Evolutionary conservation across 2,113 vertebrate genomes (phyloP), one percentile per base, ranked within the genome.

Genomic region (Neoarius graeffei): DNA sequence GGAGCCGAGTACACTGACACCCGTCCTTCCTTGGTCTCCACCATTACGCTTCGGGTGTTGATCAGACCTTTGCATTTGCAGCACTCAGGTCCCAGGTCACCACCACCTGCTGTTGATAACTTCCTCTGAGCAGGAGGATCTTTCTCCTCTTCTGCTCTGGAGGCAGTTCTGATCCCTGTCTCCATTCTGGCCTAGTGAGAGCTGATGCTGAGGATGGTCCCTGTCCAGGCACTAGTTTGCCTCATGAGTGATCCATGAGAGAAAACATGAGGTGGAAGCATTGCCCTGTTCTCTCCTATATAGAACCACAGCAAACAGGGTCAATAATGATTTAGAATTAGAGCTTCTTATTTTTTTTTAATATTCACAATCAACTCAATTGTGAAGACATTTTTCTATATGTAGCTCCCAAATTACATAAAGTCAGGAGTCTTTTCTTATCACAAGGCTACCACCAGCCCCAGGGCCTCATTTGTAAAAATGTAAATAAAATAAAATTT

Each of bases 51-150:
- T 90, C 93, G 95, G 1, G 98, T 98, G 90, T 97, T 97, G 89
- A 98, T 98, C 86, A 98, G 94, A 14, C 97, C 96, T 25, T 98
- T 98, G 84, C 90, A 95, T 92, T 94, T 96, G 88, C 85, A 91
- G 84, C 86, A 84, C 35, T 95, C 92, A 0, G 94, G 88, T 42
- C 96, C 94, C 0, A 87, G 0, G 0, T 95, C 93, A 87, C 57
- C 85, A 52, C 30, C 86, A 25, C 82, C 83, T 57, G 73, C 57
- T 64, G 7, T 35, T 4, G 90, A 60, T 27, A 50, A 76, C 62
- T 95, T 96, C 67, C 81, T 91, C 84, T 91, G 94, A 87, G 90
- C 92, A 57, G 94, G 89, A 88, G 92, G 71, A 0, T 85, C 93
- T 84, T 92, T 93, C 90, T 96, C 94, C 79, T 96, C 95, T 13